Conservation (phyloP, 2,797 vertebrate genomes). For the Buceros bicornis region DNA sequence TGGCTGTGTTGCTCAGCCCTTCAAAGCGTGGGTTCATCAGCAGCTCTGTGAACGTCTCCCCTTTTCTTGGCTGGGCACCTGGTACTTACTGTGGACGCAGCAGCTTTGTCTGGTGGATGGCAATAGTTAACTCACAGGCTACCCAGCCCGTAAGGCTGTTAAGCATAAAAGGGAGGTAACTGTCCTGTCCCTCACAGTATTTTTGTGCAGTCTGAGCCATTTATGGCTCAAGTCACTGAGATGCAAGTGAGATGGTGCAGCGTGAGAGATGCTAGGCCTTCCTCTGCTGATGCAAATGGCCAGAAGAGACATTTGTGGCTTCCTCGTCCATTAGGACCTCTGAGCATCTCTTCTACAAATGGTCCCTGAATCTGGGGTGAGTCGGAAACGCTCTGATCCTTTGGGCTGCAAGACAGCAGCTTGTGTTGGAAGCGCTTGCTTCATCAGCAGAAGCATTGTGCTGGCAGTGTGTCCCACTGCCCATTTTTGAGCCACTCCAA, state of each 20-base stretch:
- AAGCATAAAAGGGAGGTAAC: not conserved
- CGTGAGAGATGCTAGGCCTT: not conserved
- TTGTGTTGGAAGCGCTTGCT: not conserved
- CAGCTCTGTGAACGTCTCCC: not conserved
- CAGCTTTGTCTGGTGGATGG: not conserved
- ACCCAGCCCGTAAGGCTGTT: not conserved
- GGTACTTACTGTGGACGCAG: not conserved
- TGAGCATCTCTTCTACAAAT: not conserved
- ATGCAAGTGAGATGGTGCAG: not conserved
- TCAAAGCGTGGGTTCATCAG: not conserved
- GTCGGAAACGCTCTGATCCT: not conserved
- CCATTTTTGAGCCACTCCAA: not conserved
- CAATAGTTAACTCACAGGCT: rapidly evolving
- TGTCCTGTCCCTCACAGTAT: not conserved
- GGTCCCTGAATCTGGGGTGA: not conserved
- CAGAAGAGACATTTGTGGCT: not conserved
- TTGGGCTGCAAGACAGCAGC: not conserved
- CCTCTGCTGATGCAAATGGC: not conserved
- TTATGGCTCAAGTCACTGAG: not conserved
- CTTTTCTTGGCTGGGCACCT: not conserved
- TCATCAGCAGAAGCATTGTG: not conserved
- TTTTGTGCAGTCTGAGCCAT: not conserved
- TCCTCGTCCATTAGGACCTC: not conserved
- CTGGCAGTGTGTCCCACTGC: not conserved
- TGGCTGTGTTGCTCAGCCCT: not conserved